Base-by-base conservation (phyloP, 1,140 invertebrate genomes). In the Macrobrachium rosenbergii region DNA sequence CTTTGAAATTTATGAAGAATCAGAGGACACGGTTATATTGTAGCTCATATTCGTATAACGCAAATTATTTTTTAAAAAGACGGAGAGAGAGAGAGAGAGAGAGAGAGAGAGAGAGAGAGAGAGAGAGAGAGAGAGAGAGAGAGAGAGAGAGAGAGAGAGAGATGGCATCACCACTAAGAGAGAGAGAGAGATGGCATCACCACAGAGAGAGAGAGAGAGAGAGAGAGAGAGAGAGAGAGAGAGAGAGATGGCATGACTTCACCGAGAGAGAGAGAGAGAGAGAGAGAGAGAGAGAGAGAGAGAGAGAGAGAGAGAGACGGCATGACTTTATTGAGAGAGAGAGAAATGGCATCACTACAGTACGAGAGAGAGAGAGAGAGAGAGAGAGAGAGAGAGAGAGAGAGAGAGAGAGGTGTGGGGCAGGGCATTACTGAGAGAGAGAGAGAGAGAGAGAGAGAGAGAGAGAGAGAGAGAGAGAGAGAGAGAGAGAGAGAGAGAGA, bases 41-140 rank as follows among this genome's bases (percentile, higher is more conserved):
- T 37, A 37, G 28, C 3, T 37, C 28, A 37, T 37, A 1, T 37
- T 37, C 3, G 28, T 37, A 37, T 37, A 37, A 37, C 3, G 28
- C 3, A 37, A 2, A 37, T 37, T 37, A 37, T n/a, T n/a, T n/a
- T n/a, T n/a, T 52, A 52, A 12, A 52, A 5, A 2, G 52, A 52
- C 2, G 6, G 52, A 52, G 52, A 52, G 64, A 21, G 64, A 23
- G 19, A 23, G 19, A n/a, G 64, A 67, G 19, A 23, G 64, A 67
- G 64, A 67, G 64, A 67, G 64, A 64, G 64, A 67, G 64, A 67
- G 64, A 67, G 64, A 67, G 64, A 67, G n/a, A n/a, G n/a, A n/a
- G n/a, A n/a, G 64, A 67, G 64, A 67, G 64, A 67, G 64, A 67
- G 64, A 67, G 64, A 67, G 64, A 67, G 64, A 67, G 64, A 67